Evolutionary conservation across 1,140 invertebrate genomes (phyloP), one percentile per base, ranked within the genome.

Genomic region (Megalonaias nervosa): DNA sequence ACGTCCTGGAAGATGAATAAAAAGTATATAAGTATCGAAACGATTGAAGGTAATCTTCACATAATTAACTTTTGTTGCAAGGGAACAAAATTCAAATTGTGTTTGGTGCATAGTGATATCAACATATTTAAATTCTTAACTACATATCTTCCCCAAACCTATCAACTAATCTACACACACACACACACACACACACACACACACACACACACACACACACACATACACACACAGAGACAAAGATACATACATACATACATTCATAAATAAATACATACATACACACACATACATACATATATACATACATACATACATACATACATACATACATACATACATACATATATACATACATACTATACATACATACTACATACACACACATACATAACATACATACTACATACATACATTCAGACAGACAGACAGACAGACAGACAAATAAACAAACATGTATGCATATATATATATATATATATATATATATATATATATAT

Each of bases 291-390:
- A 70, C 67, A 56, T 56, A 70, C 55, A 19, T 56, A 70, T n/a
- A 55, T 21, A 57, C 56, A 55, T 56, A 70, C 68, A 55, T 56
- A 70, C 68, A 55, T 56, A 70, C 56, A 70, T 59, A 60, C 59
- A 71, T 59, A 60, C 21, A 71, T 59, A 60, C 70, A 71, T 58
- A 26, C 70, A 71, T 59, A 71, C 70, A 60, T 59, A 71, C 59
- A 21, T 59, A 58, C 61, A 61, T 59, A 72, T 6, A 31, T 59
- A 67, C 21, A 38, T 55, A 19, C 60, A 74, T 62, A 55, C 60
- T n/a, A 65, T 55, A 55, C 31, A 74, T 56, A 67, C 61, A 74
- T 55, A 67, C 61, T 55, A 57, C 61, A 66, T 55, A 57, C 61
- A 66, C 21, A 67, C 60, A 66, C 21, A 38, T 55, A 19, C 60